These are phyloP conservation scores for Parambassis ranga DNA, from an alignment of 2,797 vertebrate species.

Conservation along the genomic window DNA sequence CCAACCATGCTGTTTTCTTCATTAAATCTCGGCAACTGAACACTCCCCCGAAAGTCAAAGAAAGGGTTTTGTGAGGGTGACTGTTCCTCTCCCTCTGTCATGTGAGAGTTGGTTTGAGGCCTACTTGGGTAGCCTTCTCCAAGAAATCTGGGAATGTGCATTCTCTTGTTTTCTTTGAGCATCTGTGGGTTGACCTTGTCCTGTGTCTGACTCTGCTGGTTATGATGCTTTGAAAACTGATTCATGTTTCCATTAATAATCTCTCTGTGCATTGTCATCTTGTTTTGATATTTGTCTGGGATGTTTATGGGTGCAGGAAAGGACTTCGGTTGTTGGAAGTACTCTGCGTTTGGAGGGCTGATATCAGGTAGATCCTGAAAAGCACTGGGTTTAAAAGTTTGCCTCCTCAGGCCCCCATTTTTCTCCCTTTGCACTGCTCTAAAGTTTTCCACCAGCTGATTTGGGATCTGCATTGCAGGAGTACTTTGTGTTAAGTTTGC, in stretches of 20 bases:
- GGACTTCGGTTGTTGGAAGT: slow-evolving; percentile 75
- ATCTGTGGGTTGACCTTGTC: slow-evolving; percentile 75
- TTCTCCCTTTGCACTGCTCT: slow-evolving; percentile 67
- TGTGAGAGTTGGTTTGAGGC: slow-evolving; percentile 66
- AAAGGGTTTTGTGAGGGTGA: slow-evolving; percentile 73
- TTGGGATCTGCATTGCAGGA: slow-evolving; percentile 77
- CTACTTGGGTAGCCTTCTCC: slow-evolving; percentile 71
- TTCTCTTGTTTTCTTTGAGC: slow-evolving; percentile 81
- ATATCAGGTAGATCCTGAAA: slow-evolving; percentile 77
- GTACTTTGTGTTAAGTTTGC: slow-evolving; percentile 67
- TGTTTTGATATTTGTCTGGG: slow-evolving; percentile 69
- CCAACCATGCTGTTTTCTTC: slow-evolving; percentile 59
- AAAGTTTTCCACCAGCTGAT: slow-evolving; percentile 76
- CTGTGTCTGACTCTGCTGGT: slow-evolving; percentile 73
- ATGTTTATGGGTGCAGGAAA: slow-evolving; percentile 64
- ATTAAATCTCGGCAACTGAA: slow-evolving; percentile 71
- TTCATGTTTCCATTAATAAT: slow-evolving; percentile 29
- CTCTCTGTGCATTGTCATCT: slow-evolving; percentile 70
- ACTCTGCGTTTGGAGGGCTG: slow-evolving; percentile 72
- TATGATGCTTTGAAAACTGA: slow-evolving; percentile 55
- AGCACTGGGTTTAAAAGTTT: slow-evolving; percentile 66
- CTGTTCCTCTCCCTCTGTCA: slow-evolving; percentile 70
- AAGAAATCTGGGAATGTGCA: slow-evolving; percentile 70
- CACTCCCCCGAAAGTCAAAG: slow-evolving; percentile 72
- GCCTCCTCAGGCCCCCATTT: slow-evolving; percentile 76